Evolutionary conservation across 1,140 invertebrate species (phyloP).

Genomic region (Formica exsecta): DNA sequence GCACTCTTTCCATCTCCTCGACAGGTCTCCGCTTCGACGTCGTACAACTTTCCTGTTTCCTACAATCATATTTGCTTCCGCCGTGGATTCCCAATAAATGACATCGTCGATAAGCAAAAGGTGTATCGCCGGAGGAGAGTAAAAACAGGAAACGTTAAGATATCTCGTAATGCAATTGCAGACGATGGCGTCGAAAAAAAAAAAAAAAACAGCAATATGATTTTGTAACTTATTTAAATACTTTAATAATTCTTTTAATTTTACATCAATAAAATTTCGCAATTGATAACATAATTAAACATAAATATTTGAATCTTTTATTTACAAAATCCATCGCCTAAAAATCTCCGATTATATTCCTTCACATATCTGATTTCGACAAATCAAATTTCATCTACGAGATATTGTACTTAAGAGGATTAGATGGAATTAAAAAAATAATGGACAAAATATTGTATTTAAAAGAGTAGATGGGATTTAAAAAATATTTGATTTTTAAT

Average conservation of each 20-base stretch:
- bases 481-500: slow-evolving; percentile 35
- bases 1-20: background rate
- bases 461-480: background rate
- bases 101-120: slow-evolving; percentile 42
- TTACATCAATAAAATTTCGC: background rate
- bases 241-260: background rate
- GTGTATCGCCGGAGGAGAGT: background rate
- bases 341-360: slow-evolving; percentile 3
- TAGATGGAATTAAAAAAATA: slow-evolving; percentile 19
- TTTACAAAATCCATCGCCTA: background rate
- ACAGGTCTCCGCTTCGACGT: slow-evolving; percentile 10
- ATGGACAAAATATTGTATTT: background rate
- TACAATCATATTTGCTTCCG: slow-evolving; percentile 74
- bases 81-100: slow-evolving; percentile 62
- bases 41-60: slow-evolving; percentile 66
- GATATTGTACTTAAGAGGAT: background rate
- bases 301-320: background rate
- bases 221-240: slow-evolving; percentile 11
- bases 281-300: background rate
- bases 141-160: slow-evolving; percentile 18
- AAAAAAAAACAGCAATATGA: background rate
- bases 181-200: background rate
- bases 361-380: background rate
- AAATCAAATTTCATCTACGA: slow-evolving; percentile 2
- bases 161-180: background rate